Evolutionary conservation across 2,888 invertebrate genomes (phyloP).

Genomic region (Nomada ferruginata): DNA sequence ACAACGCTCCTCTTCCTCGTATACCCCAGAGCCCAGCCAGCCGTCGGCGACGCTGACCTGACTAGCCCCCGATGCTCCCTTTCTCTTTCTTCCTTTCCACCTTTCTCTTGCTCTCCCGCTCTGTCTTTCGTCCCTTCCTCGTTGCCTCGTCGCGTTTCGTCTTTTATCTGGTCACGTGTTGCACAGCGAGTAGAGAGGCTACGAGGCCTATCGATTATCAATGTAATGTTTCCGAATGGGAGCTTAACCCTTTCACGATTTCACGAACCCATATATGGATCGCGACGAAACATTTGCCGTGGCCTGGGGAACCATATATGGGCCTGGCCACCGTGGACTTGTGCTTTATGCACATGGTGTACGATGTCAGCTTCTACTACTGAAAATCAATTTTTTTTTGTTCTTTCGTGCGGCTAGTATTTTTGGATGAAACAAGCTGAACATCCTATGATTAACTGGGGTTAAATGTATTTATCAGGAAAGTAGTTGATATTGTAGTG

Average conservation of each 20-base stretch:
- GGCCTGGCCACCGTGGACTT: too few relatives aligned
- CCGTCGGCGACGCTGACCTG: slow-evolving; percentile 70
- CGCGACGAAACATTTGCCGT: not conserved
- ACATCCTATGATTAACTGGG: too few relatives aligned
- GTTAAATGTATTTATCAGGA: too few relatives aligned
- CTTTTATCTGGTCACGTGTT: slow-evolving; percentile 23
- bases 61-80: slow-evolving; percentile 68
- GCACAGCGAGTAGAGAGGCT: not conserved
- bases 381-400: too few relatives aligned
- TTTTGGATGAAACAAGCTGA: too few relatives aligned
- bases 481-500: too few relatives aligned
- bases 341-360: too few relatives aligned
- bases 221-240: slow-evolving; percentile 2
- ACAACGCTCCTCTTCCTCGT: slow-evolving; percentile 78
- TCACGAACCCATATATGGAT: not conserved
- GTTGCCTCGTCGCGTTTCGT: slow-evolving; percentile 15
- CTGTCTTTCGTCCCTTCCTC: slow-evolving; percentile 13
- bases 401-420: too few relatives aligned
- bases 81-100: slow-evolving; percentile 25
- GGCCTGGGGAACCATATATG: too few relatives aligned
- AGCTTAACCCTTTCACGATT: not conserved
- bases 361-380: too few relatives aligned
- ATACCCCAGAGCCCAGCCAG: slow-evolving; percentile 69
- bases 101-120: slow-evolving; percentile 39
- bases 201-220: slow-evolving; percentile 27